Conservation (phyloP, 2,888 invertebrate genomes). For the Lithophane socia region DNA sequence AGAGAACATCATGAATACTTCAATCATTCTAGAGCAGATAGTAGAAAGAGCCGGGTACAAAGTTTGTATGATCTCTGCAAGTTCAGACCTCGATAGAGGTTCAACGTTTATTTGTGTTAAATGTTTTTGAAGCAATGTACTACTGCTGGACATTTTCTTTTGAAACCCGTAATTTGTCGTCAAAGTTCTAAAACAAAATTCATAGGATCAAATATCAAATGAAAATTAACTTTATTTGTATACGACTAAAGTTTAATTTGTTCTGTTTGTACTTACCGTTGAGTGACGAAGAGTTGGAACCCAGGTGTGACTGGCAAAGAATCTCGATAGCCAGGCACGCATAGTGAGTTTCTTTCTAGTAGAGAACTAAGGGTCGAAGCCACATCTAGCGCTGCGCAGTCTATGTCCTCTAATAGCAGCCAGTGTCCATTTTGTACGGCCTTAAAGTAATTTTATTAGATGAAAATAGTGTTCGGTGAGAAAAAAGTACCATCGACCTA, state of each 20-base stretch:
- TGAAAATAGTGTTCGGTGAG: background rate
- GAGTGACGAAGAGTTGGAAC: slow-evolving; percentile 98
- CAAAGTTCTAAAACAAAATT: slow-evolving; percentile 86
- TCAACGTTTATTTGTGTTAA: slow-evolving; percentile 95
- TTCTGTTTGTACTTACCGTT: slow-evolving; percentile 89
- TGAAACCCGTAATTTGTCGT: slow-evolving; percentile 91
- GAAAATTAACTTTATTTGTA: background rate
- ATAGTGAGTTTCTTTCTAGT: slow-evolving; percentile 95
- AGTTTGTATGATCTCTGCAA: slow-evolving; percentile 93
- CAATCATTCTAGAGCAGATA: slow-evolving; percentile 94
- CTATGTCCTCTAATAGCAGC: slow-evolving; percentile 98
- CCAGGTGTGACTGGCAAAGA: slow-evolving; percentile 94
- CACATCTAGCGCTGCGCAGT: slow-evolving; percentile 98
- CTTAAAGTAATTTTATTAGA: slow-evolving; percentile 78
- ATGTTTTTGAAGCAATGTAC: slow-evolving; percentile 94
- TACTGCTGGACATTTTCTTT: slow-evolving; percentile 91
- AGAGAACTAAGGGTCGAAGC: slow-evolving; percentile 96
- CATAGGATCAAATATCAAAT: slow-evolving; percentile 11
- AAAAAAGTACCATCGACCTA: background rate
- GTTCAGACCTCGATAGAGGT: slow-evolving; percentile 93
- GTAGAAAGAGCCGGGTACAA: slow-evolving; percentile 93
- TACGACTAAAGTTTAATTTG: background rate
- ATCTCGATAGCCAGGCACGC: slow-evolving; percentile 97
- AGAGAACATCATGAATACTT: slow-evolving; percentile 95
- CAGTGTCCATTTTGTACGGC: slow-evolving; percentile 96